Conservation (phyloP, 64 coral and sea anemone genomes). For the Dendrophyllia cribrosa region DNA sequence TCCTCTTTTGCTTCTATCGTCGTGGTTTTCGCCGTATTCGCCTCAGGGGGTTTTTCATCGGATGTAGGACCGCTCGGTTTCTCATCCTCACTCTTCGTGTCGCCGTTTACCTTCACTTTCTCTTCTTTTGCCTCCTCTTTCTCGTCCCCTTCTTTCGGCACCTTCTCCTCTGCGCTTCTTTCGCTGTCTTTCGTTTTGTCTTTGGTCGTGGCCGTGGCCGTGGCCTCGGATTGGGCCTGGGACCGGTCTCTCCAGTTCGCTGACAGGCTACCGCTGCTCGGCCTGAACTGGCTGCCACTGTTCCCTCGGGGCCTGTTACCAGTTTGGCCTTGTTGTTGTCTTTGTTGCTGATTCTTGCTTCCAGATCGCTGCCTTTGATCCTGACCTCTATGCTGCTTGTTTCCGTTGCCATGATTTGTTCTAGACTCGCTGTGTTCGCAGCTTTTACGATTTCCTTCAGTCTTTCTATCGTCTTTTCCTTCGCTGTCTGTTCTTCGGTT, state of each 20-base stretch:
- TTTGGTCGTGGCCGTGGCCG: neutral
- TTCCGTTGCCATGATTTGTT: constrained; percentile 43
- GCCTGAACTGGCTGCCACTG: constrained; percentile 35
- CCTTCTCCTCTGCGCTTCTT: constrained; percentile 7
- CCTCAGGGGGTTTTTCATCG: constrained; percentile 11
- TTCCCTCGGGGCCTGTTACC: constrained; percentile 42
- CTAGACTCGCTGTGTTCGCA: constrained; percentile 14
- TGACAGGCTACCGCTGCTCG: constrained; percentile 56
- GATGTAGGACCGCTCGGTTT: constrained; percentile 9
- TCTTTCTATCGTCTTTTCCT: constrained; percentile 77
- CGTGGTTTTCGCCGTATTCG: neutral
- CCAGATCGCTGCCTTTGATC: constrained; percentile 37
- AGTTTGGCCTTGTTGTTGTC: constrained; percentile 20
- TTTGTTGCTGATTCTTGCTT: constrained; percentile 48
- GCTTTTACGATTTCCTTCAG: neutral
- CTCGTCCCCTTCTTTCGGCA: neutral
- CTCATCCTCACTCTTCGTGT: neutral
- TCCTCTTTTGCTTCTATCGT: neutral
- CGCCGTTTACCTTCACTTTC: constrained; percentile 1
- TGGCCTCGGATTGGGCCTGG: constrained; percentile 5
- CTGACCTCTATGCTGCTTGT: constrained; percentile 32
- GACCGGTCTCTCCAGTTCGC: constrained; percentile 66
- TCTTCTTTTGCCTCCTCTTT: neutral
- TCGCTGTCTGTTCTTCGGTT: constrained; percentile 77
- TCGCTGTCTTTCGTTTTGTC: constrained; percentile 16